A percentile compares a stretch with the other conserved stretches of the same genome.
These are phyloP conservation scores for Oscheius sp. DNA, from an alignment of 2,888 invertebrate genomes.

Conservation along the genomic window DNA sequence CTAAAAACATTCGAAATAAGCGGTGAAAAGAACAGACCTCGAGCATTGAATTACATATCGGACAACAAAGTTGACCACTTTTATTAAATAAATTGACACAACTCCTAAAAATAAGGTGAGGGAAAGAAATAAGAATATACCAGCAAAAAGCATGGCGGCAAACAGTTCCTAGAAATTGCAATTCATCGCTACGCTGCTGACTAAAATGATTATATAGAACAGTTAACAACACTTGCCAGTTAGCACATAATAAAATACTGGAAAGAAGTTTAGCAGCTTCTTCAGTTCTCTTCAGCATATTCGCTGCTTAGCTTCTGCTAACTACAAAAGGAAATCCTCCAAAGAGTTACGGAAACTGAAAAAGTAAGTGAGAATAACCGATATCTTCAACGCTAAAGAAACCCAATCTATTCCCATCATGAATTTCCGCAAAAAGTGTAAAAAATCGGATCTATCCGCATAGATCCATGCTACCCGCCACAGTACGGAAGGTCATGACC, in stretches of 20 bases:
- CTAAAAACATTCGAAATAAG: not conserved
- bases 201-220: conserved; percentile 14
- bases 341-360: too few relatives aligned
- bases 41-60: not conserved
- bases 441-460: too few relatives aligned
- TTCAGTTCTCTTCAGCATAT: conserved; percentile 6
- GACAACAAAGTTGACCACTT: not conserved
- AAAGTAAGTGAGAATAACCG: too few relatives aligned
- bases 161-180: conserved; percentile 41
- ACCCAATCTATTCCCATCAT: too few relatives aligned
- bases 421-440: too few relatives aligned
- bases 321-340: too few relatives aligned
- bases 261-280: not conserved
- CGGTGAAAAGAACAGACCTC: not conserved
- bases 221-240: conserved; percentile 10
- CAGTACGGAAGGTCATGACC: too few relatives aligned
- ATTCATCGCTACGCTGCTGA: not conserved
- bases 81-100: conserved; percentile 19
- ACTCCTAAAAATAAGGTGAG: conserved; percentile 10
- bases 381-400: too few relatives aligned
- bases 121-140: conserved; percentile 29
- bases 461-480: too few relatives aligned
- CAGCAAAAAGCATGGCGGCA: conserved; percentile 56
- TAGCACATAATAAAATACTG: not conserved
- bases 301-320: too few relatives aligned